These are phyloP conservation scores for Zenarchopterus dispar DNA, from an alignment of 2,797 vertebrate genomes.

Conservation along the genomic window DNA sequence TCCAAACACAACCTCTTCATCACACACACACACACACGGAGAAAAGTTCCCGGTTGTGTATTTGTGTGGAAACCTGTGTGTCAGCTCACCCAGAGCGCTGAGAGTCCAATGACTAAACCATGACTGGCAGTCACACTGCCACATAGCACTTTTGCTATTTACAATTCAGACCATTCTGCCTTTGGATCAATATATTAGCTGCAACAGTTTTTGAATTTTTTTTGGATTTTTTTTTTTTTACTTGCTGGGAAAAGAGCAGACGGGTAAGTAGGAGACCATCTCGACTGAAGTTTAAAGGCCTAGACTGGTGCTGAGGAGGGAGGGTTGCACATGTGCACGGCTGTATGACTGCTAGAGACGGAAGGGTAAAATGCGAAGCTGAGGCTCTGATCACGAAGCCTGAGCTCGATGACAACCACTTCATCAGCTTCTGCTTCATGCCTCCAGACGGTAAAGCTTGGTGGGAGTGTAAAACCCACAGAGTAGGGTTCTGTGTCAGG, in stretches of 20 bases:
- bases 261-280: constrained; percentile 53
- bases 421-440: too few relatives aligned
- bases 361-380: too few relatives aligned
- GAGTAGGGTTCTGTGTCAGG: not conserved
- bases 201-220: not conserved
- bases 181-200: constrained; percentile 61
- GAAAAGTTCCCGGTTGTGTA: constrained; percentile 12
- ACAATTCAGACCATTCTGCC: constrained; percentile 40
- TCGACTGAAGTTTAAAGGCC: not conserved
- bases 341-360: not conserved
- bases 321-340: constrained; percentile 5
- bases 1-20: constrained; percentile 24
- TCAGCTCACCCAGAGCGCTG: constrained; percentile 46
- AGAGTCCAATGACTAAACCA: constrained; percentile 36
- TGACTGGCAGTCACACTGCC: constrained; percentile 49
- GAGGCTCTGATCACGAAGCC: too few relatives aligned
- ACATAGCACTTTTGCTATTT: constrained; percentile 35
- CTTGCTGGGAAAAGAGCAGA: constrained; percentile 30
- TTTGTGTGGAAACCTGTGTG: constrained; percentile 58
- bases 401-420: too few relatives aligned
- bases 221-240: not conserved
- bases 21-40: constrained; percentile 28
- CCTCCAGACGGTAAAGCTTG: too few relatives aligned
- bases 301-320: constrained; percentile 9
- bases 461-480: not conserved